A percentile compares a stretch with the other conserved stretches of the same genome.
Conservation (phyloP, 2,888 invertebrate genomes). For the Troglohyphantes excavatus region DNA sequence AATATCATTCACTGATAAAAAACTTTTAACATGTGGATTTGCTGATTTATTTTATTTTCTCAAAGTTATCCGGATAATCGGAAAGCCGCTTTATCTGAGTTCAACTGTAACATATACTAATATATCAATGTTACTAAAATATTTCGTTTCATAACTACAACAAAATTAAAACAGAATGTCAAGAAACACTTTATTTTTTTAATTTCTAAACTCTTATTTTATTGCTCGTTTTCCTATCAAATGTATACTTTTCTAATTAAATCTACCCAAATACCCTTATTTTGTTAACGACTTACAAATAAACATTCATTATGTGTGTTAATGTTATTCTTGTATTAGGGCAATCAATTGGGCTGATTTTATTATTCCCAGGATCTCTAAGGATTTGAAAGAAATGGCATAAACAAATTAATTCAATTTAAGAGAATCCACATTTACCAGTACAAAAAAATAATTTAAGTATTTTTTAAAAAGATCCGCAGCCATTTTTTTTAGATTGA, state of each 20-base stretch:
- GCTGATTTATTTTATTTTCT: too few species aligned
- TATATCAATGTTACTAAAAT: too few species aligned
- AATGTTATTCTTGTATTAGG: background rate
- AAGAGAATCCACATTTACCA: background rate
- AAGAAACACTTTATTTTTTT: too few species aligned
- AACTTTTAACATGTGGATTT: too few species aligned
- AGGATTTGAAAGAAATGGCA: background rate
- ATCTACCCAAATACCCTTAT: background rate
- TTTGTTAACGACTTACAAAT: background rate
- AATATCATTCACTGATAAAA: too few species aligned
- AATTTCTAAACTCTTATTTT: too few species aligned
- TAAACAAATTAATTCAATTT: conserved; percentile 3
- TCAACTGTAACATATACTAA: too few species aligned
- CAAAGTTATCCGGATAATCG: too few species aligned
- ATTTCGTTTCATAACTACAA: too few species aligned
- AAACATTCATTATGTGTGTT: background rate
- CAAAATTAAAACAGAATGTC: too few species aligned
- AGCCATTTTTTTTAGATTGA: background rate
- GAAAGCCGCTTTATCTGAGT: too few species aligned
- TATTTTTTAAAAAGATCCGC: background rate
- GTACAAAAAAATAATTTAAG: background rate
- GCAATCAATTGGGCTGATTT: background rate
- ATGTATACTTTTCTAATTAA: background rate
- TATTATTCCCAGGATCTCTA: background rate
- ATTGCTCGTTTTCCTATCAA: too few species aligned